Percentiles rank a stretch among this genome's conserved stretches.
Conservation (phyloP, 2,888 invertebrate species). For the Platynereis dumerilii region DNA sequence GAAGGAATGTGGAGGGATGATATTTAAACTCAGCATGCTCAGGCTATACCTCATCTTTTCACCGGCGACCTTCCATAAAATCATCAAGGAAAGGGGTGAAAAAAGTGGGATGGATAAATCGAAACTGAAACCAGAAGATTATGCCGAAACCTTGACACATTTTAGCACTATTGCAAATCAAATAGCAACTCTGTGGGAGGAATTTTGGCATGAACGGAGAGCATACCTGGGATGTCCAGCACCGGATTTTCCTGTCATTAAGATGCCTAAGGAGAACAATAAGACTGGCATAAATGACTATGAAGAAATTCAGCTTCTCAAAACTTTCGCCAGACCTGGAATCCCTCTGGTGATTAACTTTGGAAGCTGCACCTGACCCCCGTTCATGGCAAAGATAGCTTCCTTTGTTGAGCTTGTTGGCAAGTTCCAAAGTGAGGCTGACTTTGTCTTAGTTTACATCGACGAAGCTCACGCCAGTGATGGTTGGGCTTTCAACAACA, state of each 20-base stretch:
- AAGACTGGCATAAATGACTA: too few species aligned
- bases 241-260: not conserved
- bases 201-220: not conserved
- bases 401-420: conserved; percentile 40
- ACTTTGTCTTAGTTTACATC: conserved; percentile 49
- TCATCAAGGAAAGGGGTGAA: too few species aligned
- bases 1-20: too few species aligned
- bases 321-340: conserved; percentile 26
- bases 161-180: too few species aligned
- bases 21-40: too few species aligned
- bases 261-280: not conserved
- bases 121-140: too few species aligned
- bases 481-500: conserved; percentile 43
- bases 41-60: too few species aligned
- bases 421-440: conserved; percentile 41
- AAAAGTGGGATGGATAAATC: too few species aligned
- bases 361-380: conserved; percentile 54
- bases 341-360: conserved; percentile 49
- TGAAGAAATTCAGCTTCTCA: conserved; percentile 5
- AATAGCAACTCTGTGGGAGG: too few species aligned
- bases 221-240: not conserved
- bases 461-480: conserved; percentile 50
- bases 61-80: too few species aligned
- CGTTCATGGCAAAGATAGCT: conserved; percentile 44
- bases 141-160: too few species aligned